A percentile compares a stretch with the other conserved stretches of the same genome.
These are phyloP conservation scores for Rhombomys opimus DNA, from an alignment of 2,113 vertebrate genomes.

Conservation along the genomic window DNA sequence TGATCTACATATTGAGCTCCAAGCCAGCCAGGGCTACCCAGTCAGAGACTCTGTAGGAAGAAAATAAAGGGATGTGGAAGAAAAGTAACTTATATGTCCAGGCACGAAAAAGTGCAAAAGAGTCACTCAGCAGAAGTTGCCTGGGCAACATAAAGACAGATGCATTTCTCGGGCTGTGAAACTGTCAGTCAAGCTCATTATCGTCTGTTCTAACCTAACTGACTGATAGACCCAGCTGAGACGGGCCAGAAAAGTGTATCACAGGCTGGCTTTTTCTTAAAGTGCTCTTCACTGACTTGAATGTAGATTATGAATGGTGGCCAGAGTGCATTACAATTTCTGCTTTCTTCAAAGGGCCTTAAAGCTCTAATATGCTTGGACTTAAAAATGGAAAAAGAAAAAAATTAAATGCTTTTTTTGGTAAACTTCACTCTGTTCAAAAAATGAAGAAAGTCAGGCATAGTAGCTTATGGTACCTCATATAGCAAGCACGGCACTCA, in stretches of 20 bases:
- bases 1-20: not conserved
- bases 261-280: not conserved
- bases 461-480: too few species aligned
- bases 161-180: slow-evolving; percentile 23
- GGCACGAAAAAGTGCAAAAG: not conserved
- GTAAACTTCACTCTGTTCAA: not conserved
- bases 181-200: slow-evolving; percentile 45
- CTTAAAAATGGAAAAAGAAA: not conserved
- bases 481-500: not conserved
- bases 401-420: not conserved
- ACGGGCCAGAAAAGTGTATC: not conserved
- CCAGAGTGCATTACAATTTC: not conserved
- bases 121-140: not conserved
- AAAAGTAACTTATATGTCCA: not conserved
- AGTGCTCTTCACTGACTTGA: slow-evolving; percentile 22
- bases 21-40: not conserved
- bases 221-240: not conserved
- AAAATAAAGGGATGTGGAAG: not conserved
- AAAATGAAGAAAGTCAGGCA: not conserved
- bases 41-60: not conserved
- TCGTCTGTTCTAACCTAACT: slow-evolving; percentile 48
- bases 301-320: not conserved
- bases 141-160: not conserved
- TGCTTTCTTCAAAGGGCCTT: slow-evolving; percentile 48
- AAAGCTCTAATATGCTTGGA: not conserved